A percentile compares a stretch with the other conserved stretches of the same genome.
Evolutionary conservation across 2,113 vertebrate genomes (phyloP).

Genomic region (Alces alces): DNA sequence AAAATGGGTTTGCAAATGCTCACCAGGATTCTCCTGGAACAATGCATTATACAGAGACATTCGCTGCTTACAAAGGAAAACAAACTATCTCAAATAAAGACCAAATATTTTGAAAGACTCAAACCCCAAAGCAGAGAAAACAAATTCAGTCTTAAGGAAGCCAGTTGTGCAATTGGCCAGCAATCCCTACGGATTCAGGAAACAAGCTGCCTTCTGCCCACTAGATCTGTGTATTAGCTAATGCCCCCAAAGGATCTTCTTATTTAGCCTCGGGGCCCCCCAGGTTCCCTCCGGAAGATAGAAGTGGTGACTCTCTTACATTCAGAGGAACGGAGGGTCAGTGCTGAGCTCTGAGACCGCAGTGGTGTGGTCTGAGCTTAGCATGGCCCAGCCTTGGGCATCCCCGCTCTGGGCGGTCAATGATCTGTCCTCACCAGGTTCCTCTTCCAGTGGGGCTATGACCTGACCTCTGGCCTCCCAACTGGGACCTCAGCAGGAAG

Average conservation of each 20-base stretch:
- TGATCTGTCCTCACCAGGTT: accelerated
- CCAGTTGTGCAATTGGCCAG: neutral
- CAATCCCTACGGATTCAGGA: neutral
- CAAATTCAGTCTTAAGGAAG: neutral
- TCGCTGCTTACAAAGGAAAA: neutral
- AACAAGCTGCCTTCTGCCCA: too few species aligned
- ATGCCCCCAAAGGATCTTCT: accelerated
- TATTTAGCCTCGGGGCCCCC: accelerated
- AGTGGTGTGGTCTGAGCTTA: neutral
- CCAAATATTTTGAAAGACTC: neutral
- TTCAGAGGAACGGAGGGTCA: neutral
- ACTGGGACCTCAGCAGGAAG: neutral
- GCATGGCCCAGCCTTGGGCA: too few species aligned
- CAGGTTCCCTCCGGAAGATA: neutral
- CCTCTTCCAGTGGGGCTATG: neutral
- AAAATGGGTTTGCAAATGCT: neutral
- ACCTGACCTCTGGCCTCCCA: neutral
- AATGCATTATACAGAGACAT: neutral
- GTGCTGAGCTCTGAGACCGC: neutral
- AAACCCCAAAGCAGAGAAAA: neutral
- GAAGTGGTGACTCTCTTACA: neutral
- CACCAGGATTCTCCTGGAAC: neutral
- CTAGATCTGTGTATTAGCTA: neutral
- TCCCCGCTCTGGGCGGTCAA: accelerated
- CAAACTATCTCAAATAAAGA: neutral